A percentile compares a stretch with the other conserved stretches of the same genome.
phyloP scores from a whole-genome alignment of 2,113 vertebrate genomes.

The Bos javanicus region DNA sequence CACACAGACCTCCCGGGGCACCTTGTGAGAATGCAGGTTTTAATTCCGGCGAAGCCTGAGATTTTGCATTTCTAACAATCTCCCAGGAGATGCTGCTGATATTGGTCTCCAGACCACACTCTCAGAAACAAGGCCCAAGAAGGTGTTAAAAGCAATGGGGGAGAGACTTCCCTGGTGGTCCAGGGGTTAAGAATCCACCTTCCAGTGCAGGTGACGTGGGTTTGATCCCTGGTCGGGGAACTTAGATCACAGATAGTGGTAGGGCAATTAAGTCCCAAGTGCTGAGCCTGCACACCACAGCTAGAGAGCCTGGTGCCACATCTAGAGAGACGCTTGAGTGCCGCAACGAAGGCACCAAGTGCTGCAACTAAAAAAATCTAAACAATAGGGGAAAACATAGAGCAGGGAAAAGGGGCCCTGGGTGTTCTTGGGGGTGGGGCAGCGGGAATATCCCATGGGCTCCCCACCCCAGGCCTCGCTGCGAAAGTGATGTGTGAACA shows the following conservation, averaged over 20 bases:
- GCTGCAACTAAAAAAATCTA: background rate
- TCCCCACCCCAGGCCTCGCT: too few species aligned
- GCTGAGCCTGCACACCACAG: background rate
- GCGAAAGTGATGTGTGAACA: background rate
- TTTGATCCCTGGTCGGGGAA: background rate
- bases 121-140: background rate
- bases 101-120: background rate
- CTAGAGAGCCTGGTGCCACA: background rate
- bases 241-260: background rate
- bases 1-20: background rate
- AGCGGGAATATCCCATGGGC: background rate
- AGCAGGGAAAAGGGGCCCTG: background rate
- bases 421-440: background rate
- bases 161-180: background rate
- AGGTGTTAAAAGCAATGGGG: background rate
- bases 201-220: accelerated
- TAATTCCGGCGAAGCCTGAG: background rate
- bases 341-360: accelerated
- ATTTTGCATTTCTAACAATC: background rate
- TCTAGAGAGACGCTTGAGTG: background rate
- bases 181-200: background rate
- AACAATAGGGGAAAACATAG: too few species aligned
- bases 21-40: background rate
- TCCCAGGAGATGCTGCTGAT: too few species aligned
- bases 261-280: background rate